phyloP scores from a whole-genome alignment of 2,113 vertebrate species.

The Oryzias curvinotus region DNA sequence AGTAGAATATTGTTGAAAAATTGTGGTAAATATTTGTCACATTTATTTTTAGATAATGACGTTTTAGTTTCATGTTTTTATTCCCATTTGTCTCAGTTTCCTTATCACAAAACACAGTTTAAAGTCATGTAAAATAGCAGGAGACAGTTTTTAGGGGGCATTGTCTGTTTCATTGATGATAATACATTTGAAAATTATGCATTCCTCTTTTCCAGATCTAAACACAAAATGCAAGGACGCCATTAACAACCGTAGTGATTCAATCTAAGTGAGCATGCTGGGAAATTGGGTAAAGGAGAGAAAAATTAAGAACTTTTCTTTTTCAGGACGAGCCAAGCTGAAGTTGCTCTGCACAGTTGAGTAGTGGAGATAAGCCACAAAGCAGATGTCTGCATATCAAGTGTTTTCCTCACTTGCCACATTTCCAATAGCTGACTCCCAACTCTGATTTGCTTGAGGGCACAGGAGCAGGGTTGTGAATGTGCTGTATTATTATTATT shows the following conservation, averaged over 20 bases:
- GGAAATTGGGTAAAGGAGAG: conserved; percentile 21
- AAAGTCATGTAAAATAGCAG: too few species aligned
- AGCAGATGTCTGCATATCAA: conserved; percentile 75
- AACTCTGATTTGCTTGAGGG: conserved; percentile 48
- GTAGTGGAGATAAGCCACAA: conserved; percentile 75
- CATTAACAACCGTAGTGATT: conserved; percentile 10
- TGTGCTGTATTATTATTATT: conserved; percentile 1
- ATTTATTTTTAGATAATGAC: too few species aligned
- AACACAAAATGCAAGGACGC: conserved; percentile 56
- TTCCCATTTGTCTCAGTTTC: too few species aligned
- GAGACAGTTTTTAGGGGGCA: too few species aligned
- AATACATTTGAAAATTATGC: too few species aligned
- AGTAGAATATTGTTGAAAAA: too few species aligned
- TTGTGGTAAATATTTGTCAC: too few species aligned
- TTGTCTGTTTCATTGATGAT: too few species aligned
- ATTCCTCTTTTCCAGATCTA: conserved; percentile 1
- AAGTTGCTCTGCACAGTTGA: conserved; percentile 73
- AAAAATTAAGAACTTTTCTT: conserved; percentile 40
- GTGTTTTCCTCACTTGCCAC: conserved; percentile 65
- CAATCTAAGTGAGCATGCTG: conserved; percentile 10
- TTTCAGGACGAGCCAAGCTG: conserved; percentile 69
- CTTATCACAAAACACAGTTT: too few species aligned
- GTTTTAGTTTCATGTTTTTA: too few species aligned
- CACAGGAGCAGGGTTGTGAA: conserved; percentile 21
- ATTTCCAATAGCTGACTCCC: conserved; percentile 67